Evolutionary conservation across 2,888 invertebrate species (phyloP).

Genomic region (Tetragnatha montana): DNA sequence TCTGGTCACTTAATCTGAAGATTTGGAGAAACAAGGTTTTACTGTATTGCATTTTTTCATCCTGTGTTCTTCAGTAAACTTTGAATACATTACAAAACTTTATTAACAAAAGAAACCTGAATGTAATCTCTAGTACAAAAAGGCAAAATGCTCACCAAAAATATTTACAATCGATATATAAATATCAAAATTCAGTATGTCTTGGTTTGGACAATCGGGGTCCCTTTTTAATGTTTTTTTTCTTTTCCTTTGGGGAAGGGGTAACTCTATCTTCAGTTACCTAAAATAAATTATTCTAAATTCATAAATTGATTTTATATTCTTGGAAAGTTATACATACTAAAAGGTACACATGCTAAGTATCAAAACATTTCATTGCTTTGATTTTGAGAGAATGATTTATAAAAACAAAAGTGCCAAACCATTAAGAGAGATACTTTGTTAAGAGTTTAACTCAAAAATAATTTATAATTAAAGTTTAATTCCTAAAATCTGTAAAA

Average conservation of each 20-base stretch:
- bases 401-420: too few relatives aligned
- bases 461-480: too few relatives aligned
- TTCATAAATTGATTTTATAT: background rate
- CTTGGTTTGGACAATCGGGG: slow-evolving; percentile 53
- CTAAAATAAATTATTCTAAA: background rate
- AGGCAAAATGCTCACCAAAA: background rate
- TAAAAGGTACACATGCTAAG: background rate
- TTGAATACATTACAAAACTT: background rate
- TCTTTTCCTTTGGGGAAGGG: slow-evolving; percentile 37
- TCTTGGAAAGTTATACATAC: background rate
- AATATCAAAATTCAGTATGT: slow-evolving; percentile 28
- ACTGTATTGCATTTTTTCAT: too few relatives aligned
- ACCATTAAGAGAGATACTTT: too few relatives aligned
- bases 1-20: too few relatives aligned
- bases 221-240: slow-evolving; percentile 47
- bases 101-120: background rate
- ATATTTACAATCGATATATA: slow-evolving; percentile 1
- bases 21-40: too few relatives aligned
- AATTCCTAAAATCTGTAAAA: too few relatives aligned
- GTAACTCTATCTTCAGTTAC: background rate
- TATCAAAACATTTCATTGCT: background rate
- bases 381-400: too few relatives aligned
- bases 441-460: too few relatives aligned
- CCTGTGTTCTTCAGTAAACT: too few relatives aligned
- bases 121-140: background rate